Conservation (phyloP, 2,888 invertebrate species). For the Poecilobothrus nobilitatus region DNA sequence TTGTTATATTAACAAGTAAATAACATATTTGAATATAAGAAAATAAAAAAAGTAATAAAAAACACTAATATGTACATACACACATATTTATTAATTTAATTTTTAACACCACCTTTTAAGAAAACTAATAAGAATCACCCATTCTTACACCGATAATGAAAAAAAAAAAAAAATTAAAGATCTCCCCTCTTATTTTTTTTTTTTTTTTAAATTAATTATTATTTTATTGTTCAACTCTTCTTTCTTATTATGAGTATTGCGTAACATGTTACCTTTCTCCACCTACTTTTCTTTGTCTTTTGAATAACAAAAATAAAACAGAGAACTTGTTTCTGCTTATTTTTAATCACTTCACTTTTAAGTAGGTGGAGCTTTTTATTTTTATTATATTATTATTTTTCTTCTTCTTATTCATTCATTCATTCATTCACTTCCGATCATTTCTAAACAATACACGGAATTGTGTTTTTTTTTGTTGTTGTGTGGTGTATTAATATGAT, state of each 20-base stretch:
- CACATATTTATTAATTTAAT: too few relatives aligned
- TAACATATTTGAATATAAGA: too few relatives aligned
- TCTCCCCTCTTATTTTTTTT: too few relatives aligned
- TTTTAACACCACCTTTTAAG: too few relatives aligned
- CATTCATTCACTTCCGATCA: not conserved
- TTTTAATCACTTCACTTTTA: not conserved
- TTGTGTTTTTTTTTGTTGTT: not conserved
- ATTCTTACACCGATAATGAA: too few relatives aligned
- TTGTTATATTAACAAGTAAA: too few relatives aligned
- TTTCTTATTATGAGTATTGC: not conserved
- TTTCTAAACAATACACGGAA: not conserved
- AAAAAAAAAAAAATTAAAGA: too few relatives aligned
- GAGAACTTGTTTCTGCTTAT: not conserved
- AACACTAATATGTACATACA: too few relatives aligned
- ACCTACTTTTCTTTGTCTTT: not conserved
- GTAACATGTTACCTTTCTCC: not conserved
- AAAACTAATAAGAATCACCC: too few relatives aligned
- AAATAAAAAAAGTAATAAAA: too few relatives aligned
- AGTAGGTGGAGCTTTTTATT: not conserved
- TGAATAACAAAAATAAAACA: not conserved
- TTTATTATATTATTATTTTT: not conserved
- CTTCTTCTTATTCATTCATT: too few relatives aligned
- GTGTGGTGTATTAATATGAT: not conserved
- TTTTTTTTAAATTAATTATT: too few relatives aligned
- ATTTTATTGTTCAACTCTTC: not conserved